phyloP scores from a whole-genome alignment of 2,113 vertebrate genomes.

The Erythrolamprus reginae region DNA sequence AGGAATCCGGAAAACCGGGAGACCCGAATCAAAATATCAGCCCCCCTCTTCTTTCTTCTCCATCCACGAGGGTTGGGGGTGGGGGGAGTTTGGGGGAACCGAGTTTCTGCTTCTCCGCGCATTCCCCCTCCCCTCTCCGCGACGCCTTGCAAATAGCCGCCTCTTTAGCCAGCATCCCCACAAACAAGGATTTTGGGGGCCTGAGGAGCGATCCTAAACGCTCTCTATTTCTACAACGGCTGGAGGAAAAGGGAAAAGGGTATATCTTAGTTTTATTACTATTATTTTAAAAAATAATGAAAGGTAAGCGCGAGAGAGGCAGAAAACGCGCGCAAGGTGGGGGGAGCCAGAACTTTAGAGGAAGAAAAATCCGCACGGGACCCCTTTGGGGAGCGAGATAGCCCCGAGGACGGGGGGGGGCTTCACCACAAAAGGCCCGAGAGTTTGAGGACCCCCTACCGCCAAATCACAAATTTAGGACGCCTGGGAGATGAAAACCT shows the following conservation, averaged over 20 bases:
- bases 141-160: not conserved
- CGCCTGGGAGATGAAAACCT: not conserved
- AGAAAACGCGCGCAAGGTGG: not conserved
- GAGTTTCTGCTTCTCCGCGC: not conserved
- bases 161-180: not conserved
- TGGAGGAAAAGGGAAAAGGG: not conserved
- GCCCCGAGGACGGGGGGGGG: not conserved
- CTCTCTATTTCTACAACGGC: not conserved
- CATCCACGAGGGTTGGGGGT: not conserved
- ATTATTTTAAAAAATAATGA: not conserved
- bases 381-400: not conserved
- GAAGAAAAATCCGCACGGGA: not conserved
- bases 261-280: not conserved
- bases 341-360: not conserved
- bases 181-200: not conserved
- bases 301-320: not conserved
- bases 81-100: not conserved
- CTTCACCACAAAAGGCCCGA: not conserved
- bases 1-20: no score
- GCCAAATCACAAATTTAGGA: not conserved
- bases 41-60: not conserved
- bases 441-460: not conserved
- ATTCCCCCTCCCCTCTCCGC: fast-evolving
- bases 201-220: not conserved
- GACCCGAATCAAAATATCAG: not conserved